A percentile compares a stretch with the other conserved stretches of the same genome.
These are phyloP conservation scores for Gymnarchus niloticus DNA, from an alignment of 2,113 vertebrate genomes.

Conservation along the genomic window DNA sequence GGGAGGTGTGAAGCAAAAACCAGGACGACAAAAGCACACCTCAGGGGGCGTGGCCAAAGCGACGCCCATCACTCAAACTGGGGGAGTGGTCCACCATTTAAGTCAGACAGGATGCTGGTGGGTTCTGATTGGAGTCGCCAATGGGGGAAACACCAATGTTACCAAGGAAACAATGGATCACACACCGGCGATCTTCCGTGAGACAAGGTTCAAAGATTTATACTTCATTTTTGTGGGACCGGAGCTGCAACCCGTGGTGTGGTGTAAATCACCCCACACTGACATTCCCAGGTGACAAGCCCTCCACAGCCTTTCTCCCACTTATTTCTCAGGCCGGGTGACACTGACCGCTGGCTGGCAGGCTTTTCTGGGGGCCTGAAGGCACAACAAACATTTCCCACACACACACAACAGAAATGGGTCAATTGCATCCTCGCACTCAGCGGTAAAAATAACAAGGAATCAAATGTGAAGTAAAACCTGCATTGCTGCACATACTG, in stretches of 20 bases:
- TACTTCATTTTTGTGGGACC: too few species aligned
- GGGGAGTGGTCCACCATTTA: not conserved
- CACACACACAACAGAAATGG: slow-evolving; percentile 30
- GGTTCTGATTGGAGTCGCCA: too few species aligned
- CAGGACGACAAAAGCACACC: not conserved
- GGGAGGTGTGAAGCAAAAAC: not conserved
- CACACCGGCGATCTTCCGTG: not conserved
- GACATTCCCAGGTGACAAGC: too few species aligned
- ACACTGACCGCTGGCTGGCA: slow-evolving; percentile 15
- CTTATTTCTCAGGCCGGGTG: not conserved
- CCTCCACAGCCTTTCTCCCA: too few species aligned
- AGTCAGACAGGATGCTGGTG: not conserved
- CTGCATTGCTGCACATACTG: too few species aligned
- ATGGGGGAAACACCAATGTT: not conserved
- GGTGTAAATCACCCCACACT: too few species aligned
- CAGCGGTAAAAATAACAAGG: not conserved
- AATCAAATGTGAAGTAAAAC: slow-evolving; percentile 12
- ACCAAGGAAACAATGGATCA: not conserved
- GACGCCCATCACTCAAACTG: not conserved
- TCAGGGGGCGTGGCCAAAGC: not conserved
- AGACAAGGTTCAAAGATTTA: too few species aligned
- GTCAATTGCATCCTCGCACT: slow-evolving; percentile 2
- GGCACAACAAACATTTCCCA: slow-evolving; percentile 40
- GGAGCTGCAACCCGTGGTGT: too few species aligned
- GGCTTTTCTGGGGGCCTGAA: slow-evolving; percentile 29